Conservation (phyloP, 2,113 vertebrate species). For the Odobenus rosmarus region DNA sequence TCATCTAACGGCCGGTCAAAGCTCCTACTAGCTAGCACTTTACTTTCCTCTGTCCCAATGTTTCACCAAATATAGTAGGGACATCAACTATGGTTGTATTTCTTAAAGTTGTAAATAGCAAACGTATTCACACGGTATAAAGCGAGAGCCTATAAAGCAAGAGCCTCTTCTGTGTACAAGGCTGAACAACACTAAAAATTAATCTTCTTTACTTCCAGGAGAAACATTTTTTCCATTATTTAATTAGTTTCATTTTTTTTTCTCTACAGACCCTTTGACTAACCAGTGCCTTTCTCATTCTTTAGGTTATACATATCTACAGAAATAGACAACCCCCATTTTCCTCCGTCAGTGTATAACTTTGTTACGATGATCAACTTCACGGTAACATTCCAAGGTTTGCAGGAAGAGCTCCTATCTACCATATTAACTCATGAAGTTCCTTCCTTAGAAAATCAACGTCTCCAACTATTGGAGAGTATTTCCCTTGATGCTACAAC, state of each 20-base stretch:
- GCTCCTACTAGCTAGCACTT: background rate
- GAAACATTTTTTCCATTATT: background rate
- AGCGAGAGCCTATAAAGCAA: background rate
- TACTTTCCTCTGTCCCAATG: background rate
- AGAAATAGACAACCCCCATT: slow-evolving; percentile 77
- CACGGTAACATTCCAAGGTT: slow-evolving; percentile 79
- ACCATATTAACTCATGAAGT: slow-evolving; percentile 76
- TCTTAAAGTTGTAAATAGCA: background rate
- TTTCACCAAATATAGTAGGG: background rate
- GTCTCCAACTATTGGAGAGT: slow-evolving; percentile 75
- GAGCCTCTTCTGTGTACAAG: background rate
- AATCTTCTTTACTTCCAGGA: background rate
- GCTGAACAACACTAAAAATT: background rate
- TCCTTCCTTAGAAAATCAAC: slow-evolving; percentile 81
- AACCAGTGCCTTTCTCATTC: background rate
- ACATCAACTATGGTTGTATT: background rate
- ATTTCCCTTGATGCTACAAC: slow-evolving; percentile 74
- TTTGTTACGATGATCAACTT: slow-evolving; percentile 84
- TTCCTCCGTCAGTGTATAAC: slow-evolving; percentile 79
- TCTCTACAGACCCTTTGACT: background rate
- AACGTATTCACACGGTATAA: background rate
- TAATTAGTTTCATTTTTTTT: background rate
- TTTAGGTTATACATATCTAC: slow-evolving; percentile 84
- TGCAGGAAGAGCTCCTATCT: slow-evolving; percentile 85
- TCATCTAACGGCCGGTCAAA: background rate